phyloP scores from a whole-genome alignment of 2,888 invertebrate species.

The Erynnis tages region DNA sequence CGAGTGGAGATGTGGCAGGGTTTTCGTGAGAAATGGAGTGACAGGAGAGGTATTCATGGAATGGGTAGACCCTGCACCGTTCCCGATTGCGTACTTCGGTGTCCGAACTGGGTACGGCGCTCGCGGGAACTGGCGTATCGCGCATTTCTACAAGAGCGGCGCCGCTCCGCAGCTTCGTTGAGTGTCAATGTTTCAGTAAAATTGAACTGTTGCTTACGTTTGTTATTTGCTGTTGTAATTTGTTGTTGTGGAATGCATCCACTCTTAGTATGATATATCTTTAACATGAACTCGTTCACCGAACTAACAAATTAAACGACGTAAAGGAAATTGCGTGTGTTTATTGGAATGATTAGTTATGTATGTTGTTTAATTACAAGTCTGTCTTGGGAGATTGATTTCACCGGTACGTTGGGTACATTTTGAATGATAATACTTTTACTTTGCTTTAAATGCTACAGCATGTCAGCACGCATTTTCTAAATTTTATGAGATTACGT shows the following conservation, averaged over 20 bases:
- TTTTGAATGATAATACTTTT: conserved; percentile 47
- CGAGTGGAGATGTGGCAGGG: conserved; percentile 80
- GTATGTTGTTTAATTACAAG: conserved; percentile 22
- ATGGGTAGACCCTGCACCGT: conserved; percentile 82
- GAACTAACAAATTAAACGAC: conserved; percentile 33
- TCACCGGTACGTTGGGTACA: conserved; percentile 76
- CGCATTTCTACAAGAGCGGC: conserved; percentile 53
- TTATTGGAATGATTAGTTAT: conserved; percentile 32
- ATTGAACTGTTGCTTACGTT: conserved; percentile 44
- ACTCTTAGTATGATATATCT: conserved; percentile 15
- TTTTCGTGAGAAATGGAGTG: conserved; percentile 71
- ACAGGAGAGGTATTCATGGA: conserved; percentile 79
- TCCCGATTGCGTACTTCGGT: conserved; percentile 83
- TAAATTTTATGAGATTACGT: background rate
- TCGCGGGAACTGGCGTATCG: conserved; percentile 83
- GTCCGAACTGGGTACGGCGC: conserved; percentile 85
- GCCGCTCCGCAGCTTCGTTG: conserved; percentile 58
- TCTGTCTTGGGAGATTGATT: conserved; percentile 43
- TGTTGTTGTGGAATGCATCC: conserved; percentile 30
- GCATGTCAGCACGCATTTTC: conserved; percentile 26
- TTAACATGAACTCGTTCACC: conserved; percentile 25
- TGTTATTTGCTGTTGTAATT: conserved; percentile 54
- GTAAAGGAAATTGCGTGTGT: conserved; percentile 38
- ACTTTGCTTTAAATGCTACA: conserved; percentile 27
- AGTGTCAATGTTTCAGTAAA: conserved; percentile 49